Evolutionary conservation across 2,888 invertebrate species (phyloP).

Genomic region (Agonopterix heracliana): DNA sequence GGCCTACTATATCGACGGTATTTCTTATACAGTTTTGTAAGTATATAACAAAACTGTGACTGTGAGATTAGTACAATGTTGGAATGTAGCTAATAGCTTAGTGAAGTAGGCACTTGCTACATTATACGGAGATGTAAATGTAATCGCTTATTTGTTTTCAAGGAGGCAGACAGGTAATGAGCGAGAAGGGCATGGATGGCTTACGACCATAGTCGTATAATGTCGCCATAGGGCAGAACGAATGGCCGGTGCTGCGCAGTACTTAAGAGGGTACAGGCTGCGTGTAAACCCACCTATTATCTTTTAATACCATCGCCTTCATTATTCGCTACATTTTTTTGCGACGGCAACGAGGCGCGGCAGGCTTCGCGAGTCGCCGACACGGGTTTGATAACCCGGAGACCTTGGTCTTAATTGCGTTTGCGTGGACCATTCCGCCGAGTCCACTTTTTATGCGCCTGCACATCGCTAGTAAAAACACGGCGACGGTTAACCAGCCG

Average conservation of each 20-base stretch:
- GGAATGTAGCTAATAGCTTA: too few relatives aligned
- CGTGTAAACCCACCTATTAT: conserved; percentile 66
- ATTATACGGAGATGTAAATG: too few relatives aligned
- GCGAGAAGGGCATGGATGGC: not conserved
- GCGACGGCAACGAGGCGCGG: conserved; percentile 61
- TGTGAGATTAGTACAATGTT: too few relatives aligned
- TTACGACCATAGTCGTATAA: not conserved
- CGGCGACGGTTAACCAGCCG: conserved; percentile 53
- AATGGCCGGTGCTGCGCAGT: conserved; percentile 32
- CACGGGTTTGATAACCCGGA: conserved; percentile 75
- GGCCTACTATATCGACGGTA: conserved; percentile 48
- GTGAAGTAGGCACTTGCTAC: too few relatives aligned
- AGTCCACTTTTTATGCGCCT: conserved; percentile 73
- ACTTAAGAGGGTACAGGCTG: conserved; percentile 50
- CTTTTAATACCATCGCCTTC: conserved; percentile 72
- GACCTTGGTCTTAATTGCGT: conserved; percentile 77
- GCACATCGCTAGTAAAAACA: conserved; percentile 74
- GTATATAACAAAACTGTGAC: too few relatives aligned
- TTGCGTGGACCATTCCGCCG: conserved; percentile 69
- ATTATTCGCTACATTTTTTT: conserved; percentile 71
- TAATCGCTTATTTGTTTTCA: too few relatives aligned
- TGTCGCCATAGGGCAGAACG: conserved; percentile 23
- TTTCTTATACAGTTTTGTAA: conserved; percentile 22
- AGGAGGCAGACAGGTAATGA: too few relatives aligned
- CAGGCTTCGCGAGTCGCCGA: conserved; percentile 56